Conservation (phyloP, 2,888 invertebrate species). For the Rhagophthalmus giganteus region DNA sequence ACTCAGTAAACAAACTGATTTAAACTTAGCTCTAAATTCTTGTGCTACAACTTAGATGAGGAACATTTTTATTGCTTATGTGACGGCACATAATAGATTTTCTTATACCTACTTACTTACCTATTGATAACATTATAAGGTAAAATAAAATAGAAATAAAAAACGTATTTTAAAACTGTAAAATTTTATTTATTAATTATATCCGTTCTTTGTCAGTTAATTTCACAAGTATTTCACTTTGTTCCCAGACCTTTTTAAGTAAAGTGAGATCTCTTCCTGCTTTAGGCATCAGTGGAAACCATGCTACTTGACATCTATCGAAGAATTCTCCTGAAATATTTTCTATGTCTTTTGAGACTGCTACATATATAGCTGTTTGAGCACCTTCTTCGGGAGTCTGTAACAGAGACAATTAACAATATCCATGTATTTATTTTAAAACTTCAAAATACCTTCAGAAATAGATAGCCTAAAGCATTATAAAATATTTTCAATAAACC, state of each 20-base stretch:
- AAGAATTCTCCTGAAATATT: neutral
- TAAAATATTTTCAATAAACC: neutral
- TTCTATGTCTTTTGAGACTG: constrained; percentile 2
- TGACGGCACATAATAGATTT: too few relatives aligned
- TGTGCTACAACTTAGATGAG: too few relatives aligned
- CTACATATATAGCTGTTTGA: constrained; percentile 2
- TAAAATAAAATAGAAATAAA: too few relatives aligned
- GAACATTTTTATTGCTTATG: too few relatives aligned
- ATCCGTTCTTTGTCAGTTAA: neutral
- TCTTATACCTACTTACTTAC: too few relatives aligned
- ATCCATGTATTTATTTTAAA: too few relatives aligned
- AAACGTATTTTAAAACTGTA: too few relatives aligned
- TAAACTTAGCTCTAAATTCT: too few relatives aligned
- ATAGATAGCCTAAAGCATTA: neutral
- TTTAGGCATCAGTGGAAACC: neutral
- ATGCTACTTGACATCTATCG: neutral
- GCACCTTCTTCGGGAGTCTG: constrained; percentile 3
- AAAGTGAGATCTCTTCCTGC: neutral
- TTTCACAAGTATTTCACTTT: neutral
- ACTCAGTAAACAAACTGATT: too few relatives aligned
- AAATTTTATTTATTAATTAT: neutral
- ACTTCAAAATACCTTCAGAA: neutral
- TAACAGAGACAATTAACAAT: neutral
- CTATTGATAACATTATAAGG: too few relatives aligned
- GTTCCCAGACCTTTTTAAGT: neutral